Conservation (phyloP, 2,797 vertebrate genomes). For the Fringilla coelebs region DNA sequence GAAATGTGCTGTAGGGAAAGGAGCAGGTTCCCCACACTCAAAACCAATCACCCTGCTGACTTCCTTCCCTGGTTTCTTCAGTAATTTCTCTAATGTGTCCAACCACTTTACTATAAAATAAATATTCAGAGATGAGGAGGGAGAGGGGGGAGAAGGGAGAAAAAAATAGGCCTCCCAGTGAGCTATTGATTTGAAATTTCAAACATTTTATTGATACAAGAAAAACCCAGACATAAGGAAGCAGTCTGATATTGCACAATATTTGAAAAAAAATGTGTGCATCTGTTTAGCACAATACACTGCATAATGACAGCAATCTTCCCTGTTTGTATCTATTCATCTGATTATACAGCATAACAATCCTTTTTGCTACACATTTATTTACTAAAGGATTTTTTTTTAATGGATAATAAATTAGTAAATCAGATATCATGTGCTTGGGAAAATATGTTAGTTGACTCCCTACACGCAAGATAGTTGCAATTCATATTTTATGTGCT, state of each 20-base stretch:
- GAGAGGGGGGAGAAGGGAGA: neutral
- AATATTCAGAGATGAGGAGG: constrained; percentile 78
- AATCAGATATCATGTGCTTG: constrained; percentile 72
- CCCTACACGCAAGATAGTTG: constrained; percentile 45
- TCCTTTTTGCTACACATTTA: constrained; percentile 77
- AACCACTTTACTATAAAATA: constrained; percentile 86
- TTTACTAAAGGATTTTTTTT: constrained; percentile 74
- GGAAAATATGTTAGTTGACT: constrained; percentile 69
- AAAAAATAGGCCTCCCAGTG: constrained; percentile 51
- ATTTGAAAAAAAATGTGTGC: constrained; percentile 71
- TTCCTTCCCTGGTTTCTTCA: constrained; percentile 77
- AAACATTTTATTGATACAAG: constrained; percentile 74
- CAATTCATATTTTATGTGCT: constrained; percentile 64
- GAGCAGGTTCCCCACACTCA: constrained; percentile 79
- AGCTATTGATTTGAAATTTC: constrained; percentile 74
- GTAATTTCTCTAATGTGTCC: constrained; percentile 80
- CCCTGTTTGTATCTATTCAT: constrained; percentile 77
- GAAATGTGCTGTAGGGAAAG: constrained; percentile 78
- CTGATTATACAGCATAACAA: constrained; percentile 76
- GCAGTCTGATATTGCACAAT: constrained; percentile 66
- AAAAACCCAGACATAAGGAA: constrained; percentile 69
- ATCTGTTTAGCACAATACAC: constrained; percentile 78
- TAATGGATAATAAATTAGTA: constrained; percentile 77
- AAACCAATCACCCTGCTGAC: constrained; percentile 76
- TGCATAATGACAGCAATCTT: constrained; percentile 79